Conservation (phyloP, 2,113 vertebrate species). For the Heteronetta atricapilla region DNA sequence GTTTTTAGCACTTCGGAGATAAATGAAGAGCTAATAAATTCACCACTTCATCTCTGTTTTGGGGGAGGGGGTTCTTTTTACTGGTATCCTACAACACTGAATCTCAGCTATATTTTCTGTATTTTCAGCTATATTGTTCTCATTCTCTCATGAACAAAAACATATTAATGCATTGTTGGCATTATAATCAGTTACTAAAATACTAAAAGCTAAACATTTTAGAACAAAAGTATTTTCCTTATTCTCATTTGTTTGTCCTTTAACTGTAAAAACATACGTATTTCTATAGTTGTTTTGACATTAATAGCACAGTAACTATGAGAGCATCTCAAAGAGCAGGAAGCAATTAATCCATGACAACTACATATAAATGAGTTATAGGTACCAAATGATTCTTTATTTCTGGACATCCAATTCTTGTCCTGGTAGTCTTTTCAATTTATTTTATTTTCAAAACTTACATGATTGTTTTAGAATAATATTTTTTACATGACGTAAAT, state of each 20-base stretch:
- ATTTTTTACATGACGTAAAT: background rate
- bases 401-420: background rate
- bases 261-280: background rate
- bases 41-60: background rate
- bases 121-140: background rate
- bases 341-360: slow-evolving; percentile 18
- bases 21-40: background rate
- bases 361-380: background rate
- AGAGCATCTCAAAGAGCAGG: background rate
- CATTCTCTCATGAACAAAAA: background rate
- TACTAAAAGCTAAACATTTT: background rate
- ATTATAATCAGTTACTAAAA: background rate
- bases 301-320: background rate
- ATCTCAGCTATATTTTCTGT: background rate
- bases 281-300: background rate
- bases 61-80: background rate
- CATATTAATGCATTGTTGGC: background rate
- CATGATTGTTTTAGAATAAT: background rate
- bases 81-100: background rate
- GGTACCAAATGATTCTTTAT: background rate
- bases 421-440: background rate
- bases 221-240: background rate
- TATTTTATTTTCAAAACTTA: background rate
- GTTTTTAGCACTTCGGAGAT: background rate
- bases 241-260: background rate